A percentile compares a stretch with the other conserved stretches of the same genome.
These are phyloP conservation scores for Coluber constrictor DNA, from an alignment of 2,797 vertebrate species.

Conservation along the genomic window DNA sequence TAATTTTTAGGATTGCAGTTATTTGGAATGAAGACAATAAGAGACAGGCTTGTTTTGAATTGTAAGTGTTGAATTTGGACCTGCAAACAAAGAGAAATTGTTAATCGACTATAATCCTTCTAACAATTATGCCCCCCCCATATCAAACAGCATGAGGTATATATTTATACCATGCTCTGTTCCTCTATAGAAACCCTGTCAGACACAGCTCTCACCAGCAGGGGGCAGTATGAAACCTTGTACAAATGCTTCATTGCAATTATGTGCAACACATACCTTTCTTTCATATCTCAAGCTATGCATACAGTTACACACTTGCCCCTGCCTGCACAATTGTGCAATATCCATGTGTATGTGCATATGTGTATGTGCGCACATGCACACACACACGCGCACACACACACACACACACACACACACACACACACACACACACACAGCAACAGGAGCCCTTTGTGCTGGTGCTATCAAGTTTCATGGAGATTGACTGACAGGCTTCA, in stretches of 20 bases:
- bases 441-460: background rate
- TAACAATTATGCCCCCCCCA: background rate
- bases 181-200: background rate
- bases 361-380: too few relatives aligned
- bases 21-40: background rate
- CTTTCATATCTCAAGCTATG: background rate
- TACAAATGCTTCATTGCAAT: background rate
- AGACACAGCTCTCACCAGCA: background rate
- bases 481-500: constrained; percentile 7
- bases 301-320: background rate
- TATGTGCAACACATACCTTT: too few relatives aligned
- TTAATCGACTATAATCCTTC: background rate
- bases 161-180: background rate
- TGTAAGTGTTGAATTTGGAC: background rate
- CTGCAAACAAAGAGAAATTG: background rate
- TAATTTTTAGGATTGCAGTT: background rate
- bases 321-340: background rate
- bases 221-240: background rate
- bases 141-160: background rate
- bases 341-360: background rate
- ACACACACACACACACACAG: background rate
- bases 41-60: background rate
- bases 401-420: too few relatives aligned
- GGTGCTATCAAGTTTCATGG: background rate
- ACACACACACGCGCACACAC: too few relatives aligned